Conservation (phyloP, 2,797 vertebrate genomes). For the Coreius guichenoti region DNA sequence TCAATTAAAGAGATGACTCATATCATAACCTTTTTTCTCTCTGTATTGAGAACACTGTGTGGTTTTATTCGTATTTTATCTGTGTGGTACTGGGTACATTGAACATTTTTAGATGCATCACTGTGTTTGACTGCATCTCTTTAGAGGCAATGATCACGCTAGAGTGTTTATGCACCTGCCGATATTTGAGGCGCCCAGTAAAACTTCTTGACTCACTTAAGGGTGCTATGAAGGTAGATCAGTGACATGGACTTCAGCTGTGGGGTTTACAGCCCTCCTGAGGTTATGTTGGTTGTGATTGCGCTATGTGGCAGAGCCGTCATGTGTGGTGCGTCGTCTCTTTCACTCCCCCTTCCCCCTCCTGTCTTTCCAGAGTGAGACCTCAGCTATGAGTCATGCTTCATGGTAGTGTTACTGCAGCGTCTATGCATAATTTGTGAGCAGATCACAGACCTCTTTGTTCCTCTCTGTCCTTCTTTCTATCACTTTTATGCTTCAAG, state of each 20-base stretch:
- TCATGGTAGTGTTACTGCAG: conserved; percentile 72
- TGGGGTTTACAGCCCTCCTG: background rate
- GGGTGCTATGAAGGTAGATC: background rate
- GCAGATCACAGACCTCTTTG: conserved; percentile 44
- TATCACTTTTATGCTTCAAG: background rate
- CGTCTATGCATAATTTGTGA: conserved; percentile 69
- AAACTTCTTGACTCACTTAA: conserved; percentile 8
- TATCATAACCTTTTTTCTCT: conserved; percentile 53
- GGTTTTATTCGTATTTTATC: conserved; percentile 21
- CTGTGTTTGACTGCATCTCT: conserved; percentile 55
- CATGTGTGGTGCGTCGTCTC: conserved; percentile 14
- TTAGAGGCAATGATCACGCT: conserved; percentile 22
- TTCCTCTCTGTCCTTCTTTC: conserved; percentile 17
- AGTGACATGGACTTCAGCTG: background rate
- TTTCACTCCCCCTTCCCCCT: conserved; percentile 20
- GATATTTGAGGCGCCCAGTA: conserved; percentile 3
- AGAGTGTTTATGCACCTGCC: conserved; percentile 1
- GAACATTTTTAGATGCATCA: background rate
- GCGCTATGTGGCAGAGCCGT: conserved; percentile 6
- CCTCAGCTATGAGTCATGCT: conserved; percentile 79
- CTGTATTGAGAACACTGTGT: conserved; percentile 20
- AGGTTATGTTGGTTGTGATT: background rate
- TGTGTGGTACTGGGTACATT: background rate
- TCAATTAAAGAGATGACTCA: conserved; percentile 73
- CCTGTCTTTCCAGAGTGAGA: conserved; percentile 49